Evolutionary conservation across 2,113 vertebrate species (phyloP).

Genomic region (Paracanthobrama guichenoti): DNA sequence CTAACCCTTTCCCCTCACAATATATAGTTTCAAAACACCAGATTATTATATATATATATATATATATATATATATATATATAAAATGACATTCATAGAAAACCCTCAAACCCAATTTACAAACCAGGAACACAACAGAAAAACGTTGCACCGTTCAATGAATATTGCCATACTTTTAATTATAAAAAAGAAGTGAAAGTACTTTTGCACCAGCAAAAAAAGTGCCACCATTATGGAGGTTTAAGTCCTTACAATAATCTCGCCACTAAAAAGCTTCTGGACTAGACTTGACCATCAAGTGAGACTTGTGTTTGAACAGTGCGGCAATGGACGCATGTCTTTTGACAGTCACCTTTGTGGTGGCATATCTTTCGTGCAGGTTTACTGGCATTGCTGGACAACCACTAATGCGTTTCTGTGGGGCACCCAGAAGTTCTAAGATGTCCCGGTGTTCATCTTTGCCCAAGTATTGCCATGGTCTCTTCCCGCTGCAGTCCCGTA

Average conservation of each 20-base stretch:
- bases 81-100: not conserved
- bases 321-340: constrained; percentile 71
- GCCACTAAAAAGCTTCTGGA: constrained; percentile 45
- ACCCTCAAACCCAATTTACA: not conserved
- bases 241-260: not conserved
- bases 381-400: constrained; percentile 5
- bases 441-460: constrained; percentile 65
- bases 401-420: constrained; percentile 56
- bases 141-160: not conserved
- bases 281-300: constrained; percentile 51
- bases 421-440: constrained; percentile 83
- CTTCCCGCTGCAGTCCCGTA: constrained; percentile 85
- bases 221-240: not conserved
- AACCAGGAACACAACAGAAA: not conserved
- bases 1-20: not conserved
- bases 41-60: too few relatives aligned
- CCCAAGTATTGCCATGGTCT: constrained; percentile 89
- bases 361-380: not conserved
- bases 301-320: constrained; percentile 73
- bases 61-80: too few relatives aligned
- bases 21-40: not conserved
- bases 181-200: constrained; percentile 27
- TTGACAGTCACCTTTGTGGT: constrained; percentile 60
- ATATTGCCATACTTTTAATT: not conserved
- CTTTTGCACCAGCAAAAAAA: constrained; percentile 27